Percentiles rank a stretch among this genome's conserved stretches.
Evolutionary conservation across 2,888 invertebrate species (phyloP).

Genomic region (Sinodicranocentrus sp.): DNA sequence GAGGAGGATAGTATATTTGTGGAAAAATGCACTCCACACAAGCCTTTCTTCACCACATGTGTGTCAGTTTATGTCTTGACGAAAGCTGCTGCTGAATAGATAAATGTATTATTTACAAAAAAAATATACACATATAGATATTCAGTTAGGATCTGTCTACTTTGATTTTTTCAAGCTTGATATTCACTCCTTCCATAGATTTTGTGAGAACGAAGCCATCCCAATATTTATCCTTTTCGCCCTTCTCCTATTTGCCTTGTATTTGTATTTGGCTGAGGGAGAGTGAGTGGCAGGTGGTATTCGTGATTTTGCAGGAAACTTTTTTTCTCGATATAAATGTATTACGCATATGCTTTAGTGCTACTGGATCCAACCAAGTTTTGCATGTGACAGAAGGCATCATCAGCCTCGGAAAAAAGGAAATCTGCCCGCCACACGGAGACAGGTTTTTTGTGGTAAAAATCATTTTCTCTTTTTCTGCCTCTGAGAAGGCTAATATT

Average conservation of each 20-base stretch:
- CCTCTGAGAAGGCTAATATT: no score
- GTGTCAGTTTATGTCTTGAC: background rate
- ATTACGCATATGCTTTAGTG: no score
- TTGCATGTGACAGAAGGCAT: no score
- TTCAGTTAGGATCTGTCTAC: background rate
- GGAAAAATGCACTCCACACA: background rate
- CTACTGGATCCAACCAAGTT: no score
- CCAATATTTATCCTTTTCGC: slow-evolving; percentile 21
- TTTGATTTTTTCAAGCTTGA: background rate
- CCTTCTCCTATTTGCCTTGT: background rate
- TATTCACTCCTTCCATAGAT: background rate
- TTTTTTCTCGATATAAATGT: no score
- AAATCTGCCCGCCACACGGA: no score
- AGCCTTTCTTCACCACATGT: no score
- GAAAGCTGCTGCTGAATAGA: slow-evolving; percentile 19
- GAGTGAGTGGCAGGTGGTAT: slow-evolving; percentile 29
- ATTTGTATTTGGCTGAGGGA: background rate
- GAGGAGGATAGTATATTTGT: background rate
- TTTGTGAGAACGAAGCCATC: no score
- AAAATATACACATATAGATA: background rate
- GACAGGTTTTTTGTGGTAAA: no score
- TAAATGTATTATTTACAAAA: slow-evolving; percentile 12
- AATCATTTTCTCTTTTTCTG: no score
- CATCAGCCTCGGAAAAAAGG: no score
- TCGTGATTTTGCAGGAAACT: slow-evolving; percentile 39